These are phyloP conservation scores for Procambarus virginalis DNA, from an alignment of 1,140 invertebrate genomes.

Conservation along the genomic window DNA sequence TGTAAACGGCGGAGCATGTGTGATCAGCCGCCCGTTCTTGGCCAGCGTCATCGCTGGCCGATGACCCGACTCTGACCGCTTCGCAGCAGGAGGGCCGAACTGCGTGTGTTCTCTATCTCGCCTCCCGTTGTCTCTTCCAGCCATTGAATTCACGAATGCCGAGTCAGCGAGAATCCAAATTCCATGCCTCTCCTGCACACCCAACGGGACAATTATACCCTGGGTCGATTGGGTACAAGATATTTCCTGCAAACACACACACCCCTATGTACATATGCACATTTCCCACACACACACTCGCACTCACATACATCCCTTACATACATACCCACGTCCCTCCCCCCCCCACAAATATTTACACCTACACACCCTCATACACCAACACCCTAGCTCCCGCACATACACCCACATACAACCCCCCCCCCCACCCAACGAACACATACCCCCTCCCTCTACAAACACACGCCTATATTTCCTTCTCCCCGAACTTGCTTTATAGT, in stretches of 20 bases:
- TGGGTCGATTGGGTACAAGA: neutral
- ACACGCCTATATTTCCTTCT: too few species aligned
- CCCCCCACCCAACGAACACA: too few species aligned
- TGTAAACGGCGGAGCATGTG: neutral
- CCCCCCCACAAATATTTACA: neutral
- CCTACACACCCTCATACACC: too few species aligned
- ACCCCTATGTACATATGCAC: neutral
- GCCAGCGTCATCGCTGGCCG: neutral
- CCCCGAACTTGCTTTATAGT: too few species aligned
- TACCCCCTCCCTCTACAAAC: too few species aligned
- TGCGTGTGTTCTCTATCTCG: neutral
- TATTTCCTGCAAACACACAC: too few species aligned
- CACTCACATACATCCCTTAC: neutral
- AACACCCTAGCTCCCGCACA: too few species aligned
- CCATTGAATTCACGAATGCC: neutral
- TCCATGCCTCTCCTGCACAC: neutral
- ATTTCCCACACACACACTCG: too few species aligned
- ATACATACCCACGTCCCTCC: neutral
- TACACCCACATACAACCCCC: too few species aligned
- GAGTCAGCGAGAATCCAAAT: neutral
- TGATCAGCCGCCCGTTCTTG: neutral
- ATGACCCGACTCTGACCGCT: neutral
- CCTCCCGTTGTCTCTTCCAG: neutral
- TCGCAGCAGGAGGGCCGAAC: neutral
- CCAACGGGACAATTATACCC: neutral